Evolutionary conservation across 2,888 invertebrate species (phyloP).

Genomic region (Phalangium opilio): DNA sequence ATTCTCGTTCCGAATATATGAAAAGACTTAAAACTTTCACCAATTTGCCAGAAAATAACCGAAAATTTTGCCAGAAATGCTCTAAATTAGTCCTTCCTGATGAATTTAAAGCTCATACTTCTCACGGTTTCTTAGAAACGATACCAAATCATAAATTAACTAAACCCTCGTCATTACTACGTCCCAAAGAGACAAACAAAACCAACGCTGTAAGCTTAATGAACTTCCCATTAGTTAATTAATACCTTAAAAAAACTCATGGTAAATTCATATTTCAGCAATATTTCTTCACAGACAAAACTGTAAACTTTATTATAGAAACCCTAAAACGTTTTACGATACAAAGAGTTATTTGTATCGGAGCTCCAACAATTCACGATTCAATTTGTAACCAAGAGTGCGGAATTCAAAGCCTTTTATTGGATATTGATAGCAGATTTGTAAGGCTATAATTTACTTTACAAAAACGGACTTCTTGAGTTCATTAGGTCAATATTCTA

Average conservation of each 20-base stretch:
- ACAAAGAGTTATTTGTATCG: conserved; percentile 56
- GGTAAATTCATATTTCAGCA: too few relatives aligned
- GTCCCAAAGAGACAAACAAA: conserved; percentile 53
- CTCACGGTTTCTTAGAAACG: conserved; percentile 22
- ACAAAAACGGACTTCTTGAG: not conserved
- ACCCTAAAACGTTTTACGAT: conserved; percentile 22
- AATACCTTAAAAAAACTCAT: too few relatives aligned
- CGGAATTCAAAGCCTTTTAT: too few relatives aligned
- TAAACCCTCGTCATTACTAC: conserved; percentile 38
- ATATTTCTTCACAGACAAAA: conserved; percentile 53
- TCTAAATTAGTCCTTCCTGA: conserved; percentile 25
- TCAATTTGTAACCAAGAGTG: too few relatives aligned
- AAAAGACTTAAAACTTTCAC: too few relatives aligned
- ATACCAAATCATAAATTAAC: conserved; percentile 19
- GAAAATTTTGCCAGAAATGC: conserved; percentile 28
- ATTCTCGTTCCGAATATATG: conserved; percentile 34
- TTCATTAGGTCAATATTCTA: not conserved
- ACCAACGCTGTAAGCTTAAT: conserved; percentile 45
- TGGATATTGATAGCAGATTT: too few relatives aligned
- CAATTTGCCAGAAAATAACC: not conserved
- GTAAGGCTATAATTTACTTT: too few relatives aligned
- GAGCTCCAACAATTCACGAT: conserved; percentile 47
- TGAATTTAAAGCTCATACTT: conserved; percentile 22
- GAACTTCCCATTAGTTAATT: too few relatives aligned
- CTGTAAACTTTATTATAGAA: conserved; percentile 45